A percentile compares a stretch with the other conserved stretches of the same genome.
phyloP scores from a whole-genome alignment of 2,888 invertebrate species.

The Luffia ferchaultella region DNA sequence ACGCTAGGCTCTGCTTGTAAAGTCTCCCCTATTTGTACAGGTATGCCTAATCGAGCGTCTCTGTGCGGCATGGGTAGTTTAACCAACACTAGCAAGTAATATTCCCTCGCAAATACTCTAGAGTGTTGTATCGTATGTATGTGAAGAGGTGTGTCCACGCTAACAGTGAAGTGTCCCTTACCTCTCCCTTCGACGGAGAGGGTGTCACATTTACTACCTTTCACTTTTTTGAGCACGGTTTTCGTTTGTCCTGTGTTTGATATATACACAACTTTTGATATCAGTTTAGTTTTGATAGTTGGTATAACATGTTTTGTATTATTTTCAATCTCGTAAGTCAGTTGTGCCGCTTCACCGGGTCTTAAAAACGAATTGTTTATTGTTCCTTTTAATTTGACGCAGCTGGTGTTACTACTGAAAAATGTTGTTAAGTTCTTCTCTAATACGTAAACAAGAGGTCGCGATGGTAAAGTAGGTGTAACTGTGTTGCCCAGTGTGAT shows the following conservation, averaged over 20 bases:
- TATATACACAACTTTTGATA: neutral
- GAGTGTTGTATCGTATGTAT: neutral
- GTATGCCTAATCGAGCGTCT: conserved; percentile 2
- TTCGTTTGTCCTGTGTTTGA: neutral
- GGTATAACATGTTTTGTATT: neutral
- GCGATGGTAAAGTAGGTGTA: neutral
- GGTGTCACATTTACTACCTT: neutral
- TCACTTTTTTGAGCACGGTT: neutral
- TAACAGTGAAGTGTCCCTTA: neutral
- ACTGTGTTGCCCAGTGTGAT: neutral
- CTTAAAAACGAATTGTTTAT: neutral
- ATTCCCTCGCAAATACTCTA: conserved; percentile 1
- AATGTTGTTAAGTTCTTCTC: neutral
- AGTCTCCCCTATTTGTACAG: conserved; percentile 6
- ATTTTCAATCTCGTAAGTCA: neutral
- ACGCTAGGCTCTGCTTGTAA: neutral
- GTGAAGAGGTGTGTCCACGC: neutral
- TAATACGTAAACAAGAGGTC: neutral
- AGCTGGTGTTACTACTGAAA: neutral
- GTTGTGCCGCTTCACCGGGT: neutral
- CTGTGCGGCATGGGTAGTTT: conserved; percentile 5
- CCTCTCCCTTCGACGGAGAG: neutral
- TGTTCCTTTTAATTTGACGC: neutral
- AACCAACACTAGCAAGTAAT: neutral
- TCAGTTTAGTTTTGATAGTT: neutral